Evolutionary conservation across 2,888 invertebrate species (phyloP).

Genomic region (Bellardia bayeri): DNA sequence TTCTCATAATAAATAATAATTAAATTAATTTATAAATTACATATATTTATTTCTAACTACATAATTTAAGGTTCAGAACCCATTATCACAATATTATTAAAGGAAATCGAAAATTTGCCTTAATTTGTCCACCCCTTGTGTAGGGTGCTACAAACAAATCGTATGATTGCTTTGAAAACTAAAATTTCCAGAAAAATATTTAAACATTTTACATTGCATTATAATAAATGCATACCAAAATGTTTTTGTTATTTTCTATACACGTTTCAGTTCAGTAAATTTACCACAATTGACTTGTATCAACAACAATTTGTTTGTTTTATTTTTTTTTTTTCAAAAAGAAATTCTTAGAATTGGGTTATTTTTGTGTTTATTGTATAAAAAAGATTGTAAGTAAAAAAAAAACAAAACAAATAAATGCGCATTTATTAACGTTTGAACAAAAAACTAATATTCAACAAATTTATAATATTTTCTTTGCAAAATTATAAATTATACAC

Average conservation of each 20-base stretch:
- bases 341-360: constrained; percentile 4
- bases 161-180: too few relatives aligned
- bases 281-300: constrained; percentile 12
- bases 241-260: background rate
- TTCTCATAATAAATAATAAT: too few relatives aligned
- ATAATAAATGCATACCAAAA: background rate
- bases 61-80: too few relatives aligned
- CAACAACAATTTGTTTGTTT: background rate
- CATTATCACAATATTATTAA: too few relatives aligned
- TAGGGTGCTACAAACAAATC: too few relatives aligned
- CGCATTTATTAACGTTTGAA: background rate
- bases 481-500: background rate
- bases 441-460: background rate
- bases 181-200: too few relatives aligned
- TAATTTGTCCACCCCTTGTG: too few relatives aligned
- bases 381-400: background rate
- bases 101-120: too few relatives aligned
- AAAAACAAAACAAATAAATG: constrained; percentile 12
- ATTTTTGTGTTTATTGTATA: background rate
- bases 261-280: constrained; percentile 14
- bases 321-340: background rate
- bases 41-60: too few relatives aligned
- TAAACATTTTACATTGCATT: background rate
- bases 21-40: too few relatives aligned
- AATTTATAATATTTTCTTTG: background rate